Conservation (phyloP, 2,797 vertebrate genomes). For the Typhlichthys subterraneus region DNA sequence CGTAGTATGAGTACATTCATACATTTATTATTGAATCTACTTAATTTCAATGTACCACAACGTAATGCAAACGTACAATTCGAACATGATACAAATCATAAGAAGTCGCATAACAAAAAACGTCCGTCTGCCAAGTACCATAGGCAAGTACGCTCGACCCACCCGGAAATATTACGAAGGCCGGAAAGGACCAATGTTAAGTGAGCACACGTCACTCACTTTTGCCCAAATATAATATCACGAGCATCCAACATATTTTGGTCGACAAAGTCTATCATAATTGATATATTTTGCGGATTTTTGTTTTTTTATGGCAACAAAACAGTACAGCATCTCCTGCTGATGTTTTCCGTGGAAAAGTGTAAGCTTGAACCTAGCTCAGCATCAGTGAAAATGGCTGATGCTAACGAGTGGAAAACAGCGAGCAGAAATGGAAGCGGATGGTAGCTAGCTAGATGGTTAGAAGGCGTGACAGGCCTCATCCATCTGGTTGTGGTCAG, state of each 20-base stretch:
- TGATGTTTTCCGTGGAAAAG: slow-evolving; percentile 42
- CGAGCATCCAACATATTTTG: slow-evolving; percentile 69
- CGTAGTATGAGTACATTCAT: no score
- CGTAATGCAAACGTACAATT: no score
- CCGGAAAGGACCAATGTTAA: slow-evolving; percentile 83
- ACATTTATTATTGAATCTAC: no score
- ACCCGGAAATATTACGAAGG: slow-evolving; percentile 80
- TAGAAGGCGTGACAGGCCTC: slow-evolving; percentile 81
- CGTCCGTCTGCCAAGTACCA: not conserved
- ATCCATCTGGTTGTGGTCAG: slow-evolving; percentile 68
- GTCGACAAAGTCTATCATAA: slow-evolving; percentile 53
- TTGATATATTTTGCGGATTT: slow-evolving; percentile 28
- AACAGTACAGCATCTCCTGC: slow-evolving; percentile 37
- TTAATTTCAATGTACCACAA: no score
- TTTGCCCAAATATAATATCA: slow-evolving; percentile 74
- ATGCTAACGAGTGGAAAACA: slow-evolving; percentile 79
- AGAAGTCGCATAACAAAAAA: no score
- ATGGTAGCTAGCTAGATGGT: slow-evolving; percentile 64
- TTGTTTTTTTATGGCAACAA: slow-evolving; percentile 33
- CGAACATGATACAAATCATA: no score
- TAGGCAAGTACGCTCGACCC: slow-evolving; percentile 56
- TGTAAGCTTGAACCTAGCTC: slow-evolving; percentile 54
- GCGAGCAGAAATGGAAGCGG: slow-evolving; percentile 79
- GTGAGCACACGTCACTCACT: slow-evolving; percentile 83
- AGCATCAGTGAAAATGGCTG: slow-evolving; percentile 77